phyloP scores from a whole-genome alignment of 1,140 invertebrate genomes.

The Manduca sexta region DNA sequence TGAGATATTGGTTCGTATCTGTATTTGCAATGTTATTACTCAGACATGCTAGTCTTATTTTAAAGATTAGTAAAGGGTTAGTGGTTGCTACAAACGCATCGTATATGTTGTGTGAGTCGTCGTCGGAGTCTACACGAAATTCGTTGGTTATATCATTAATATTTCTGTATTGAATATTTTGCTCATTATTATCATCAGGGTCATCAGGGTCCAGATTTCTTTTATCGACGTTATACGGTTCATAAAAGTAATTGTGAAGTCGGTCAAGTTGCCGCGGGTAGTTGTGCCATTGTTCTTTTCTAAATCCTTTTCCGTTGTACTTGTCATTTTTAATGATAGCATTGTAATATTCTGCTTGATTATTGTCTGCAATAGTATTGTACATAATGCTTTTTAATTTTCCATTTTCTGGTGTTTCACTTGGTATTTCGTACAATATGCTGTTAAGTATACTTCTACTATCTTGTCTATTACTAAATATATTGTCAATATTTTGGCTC shows the following conservation, averaged over 20 bases:
- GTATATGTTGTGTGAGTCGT: constrained; percentile 18
- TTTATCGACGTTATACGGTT: constrained; percentile 23
- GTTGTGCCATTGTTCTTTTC: constrained; percentile 63
- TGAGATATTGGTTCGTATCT: constrained; percentile 15
- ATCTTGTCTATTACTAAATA: constrained; percentile 37
- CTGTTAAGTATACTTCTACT: constrained; percentile 35
- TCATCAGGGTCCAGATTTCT: constrained; percentile 23
- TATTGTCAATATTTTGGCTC: constrained; percentile 50
- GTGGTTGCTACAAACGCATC: constrained; percentile 26
- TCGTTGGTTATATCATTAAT: constrained; percentile 30
- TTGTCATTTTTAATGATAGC: constrained; percentile 33
- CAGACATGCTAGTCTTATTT: constrained; percentile 52
- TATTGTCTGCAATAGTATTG: constrained; percentile 27
- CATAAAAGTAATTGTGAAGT: constrained; percentile 40
- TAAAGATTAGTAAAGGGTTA: constrained; percentile 51
- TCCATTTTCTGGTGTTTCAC: constrained; percentile 23
- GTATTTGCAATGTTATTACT: constrained; percentile 35
- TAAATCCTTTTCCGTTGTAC: constrained; percentile 42
- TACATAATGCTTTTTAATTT: constrained; percentile 15
- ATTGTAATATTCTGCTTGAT: constrained; percentile 23
- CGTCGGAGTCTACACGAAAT: constrained; percentile 16
- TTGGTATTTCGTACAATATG: constrained; percentile 35
- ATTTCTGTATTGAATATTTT: constrained; percentile 7
- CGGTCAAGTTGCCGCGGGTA: constrained; percentile 58
- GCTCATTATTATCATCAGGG: constrained; percentile 12